A percentile compares a stretch with the other conserved stretches of the same genome.
These are phyloP conservation scores for Pristionchus maxplancki DNA, from an alignment of 2,888 invertebrate genomes.

Conservation along the genomic window DNA sequence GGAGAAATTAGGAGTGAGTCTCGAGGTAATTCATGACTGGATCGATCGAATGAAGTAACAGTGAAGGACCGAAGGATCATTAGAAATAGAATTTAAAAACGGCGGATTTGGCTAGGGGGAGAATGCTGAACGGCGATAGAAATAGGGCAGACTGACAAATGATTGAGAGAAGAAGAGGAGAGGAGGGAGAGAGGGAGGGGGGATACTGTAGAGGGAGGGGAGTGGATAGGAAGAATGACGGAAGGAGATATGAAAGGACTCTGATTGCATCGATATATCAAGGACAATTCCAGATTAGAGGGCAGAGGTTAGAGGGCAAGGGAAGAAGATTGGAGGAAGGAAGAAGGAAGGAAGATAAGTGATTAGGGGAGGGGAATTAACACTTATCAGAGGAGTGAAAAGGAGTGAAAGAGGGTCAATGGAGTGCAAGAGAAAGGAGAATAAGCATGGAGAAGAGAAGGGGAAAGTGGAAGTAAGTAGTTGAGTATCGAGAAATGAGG, in stretches of 20 bases:
- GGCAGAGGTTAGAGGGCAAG: background rate
- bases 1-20: too few species aligned
- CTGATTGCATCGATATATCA: slow-evolving; percentile 36
- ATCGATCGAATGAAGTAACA: background rate
- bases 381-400: slow-evolving; percentile 40
- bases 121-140: background rate
- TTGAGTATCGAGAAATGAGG: background rate
- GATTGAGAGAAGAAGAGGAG: slow-evolving; percentile 36
- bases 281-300: slow-evolving; percentile 26
- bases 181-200: background rate
- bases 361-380: slow-evolving; percentile 9
- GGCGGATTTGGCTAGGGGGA: background rate
- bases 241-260: slow-evolving; percentile 34
- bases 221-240: slow-evolving; percentile 19
- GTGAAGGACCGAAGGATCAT: background rate
- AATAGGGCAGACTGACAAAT: slow-evolving; percentile 47
- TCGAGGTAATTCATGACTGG: background rate
- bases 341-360: background rate
- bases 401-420: slow-evolving; percentile 21
- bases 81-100: background rate
- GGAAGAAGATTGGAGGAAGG: background rate
- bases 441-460: slow-evolving; percentile 37
- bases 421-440: background rate
- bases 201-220: slow-evolving; percentile 30
- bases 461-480: slow-evolving; percentile 27